Conservation (phyloP, 2,888 invertebrate species). For the Eupithecia subumbrata region DNA sequence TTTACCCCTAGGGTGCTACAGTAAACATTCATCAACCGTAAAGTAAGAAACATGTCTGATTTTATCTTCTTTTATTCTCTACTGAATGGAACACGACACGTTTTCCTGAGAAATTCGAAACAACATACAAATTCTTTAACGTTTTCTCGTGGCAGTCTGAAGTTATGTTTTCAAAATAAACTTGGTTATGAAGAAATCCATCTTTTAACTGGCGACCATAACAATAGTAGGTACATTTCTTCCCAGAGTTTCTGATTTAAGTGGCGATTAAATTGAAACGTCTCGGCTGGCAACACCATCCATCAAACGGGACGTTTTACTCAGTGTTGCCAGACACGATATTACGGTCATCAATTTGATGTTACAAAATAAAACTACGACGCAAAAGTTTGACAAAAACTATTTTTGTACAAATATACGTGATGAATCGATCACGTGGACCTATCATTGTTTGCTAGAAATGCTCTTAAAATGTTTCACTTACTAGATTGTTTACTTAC, state of each 20-base stretch:
- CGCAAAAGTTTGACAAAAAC: constrained; percentile 60
- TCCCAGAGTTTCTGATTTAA: constrained; percentile 45
- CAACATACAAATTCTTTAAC: constrained; percentile 31
- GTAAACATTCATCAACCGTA: constrained; percentile 34
- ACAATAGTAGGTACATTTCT: constrained; percentile 9
- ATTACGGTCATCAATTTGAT: constrained; percentile 62
- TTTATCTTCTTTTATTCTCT: constrained; percentile 34
- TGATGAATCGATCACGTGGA: constrained; percentile 56
- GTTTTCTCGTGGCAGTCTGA: constrained; percentile 15
- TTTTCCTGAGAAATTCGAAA: constrained; percentile 18
- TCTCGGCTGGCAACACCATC: constrained; percentile 54
- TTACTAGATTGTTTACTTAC: not conserved
- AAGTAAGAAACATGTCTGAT: constrained; percentile 36
- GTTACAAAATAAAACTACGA: constrained; percentile 58
- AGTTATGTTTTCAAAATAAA: not conserved
- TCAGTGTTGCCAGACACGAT: constrained; percentile 50
- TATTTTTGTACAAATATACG: constrained; percentile 60
- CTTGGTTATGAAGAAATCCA: not conserved
- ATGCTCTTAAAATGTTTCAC: constrained; percentile 2
- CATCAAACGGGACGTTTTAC: constrained; percentile 55
- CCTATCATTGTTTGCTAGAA: constrained; percentile 41
- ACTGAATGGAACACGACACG: constrained; percentile 25
- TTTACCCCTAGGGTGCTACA: constrained; percentile 27
- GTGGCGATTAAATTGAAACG: constrained; percentile 60
- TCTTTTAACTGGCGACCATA: not conserved